These are phyloP conservation scores for Hypena proboscidalis DNA, from an alignment of 2,888 invertebrate species.

Conservation along the genomic window DNA sequence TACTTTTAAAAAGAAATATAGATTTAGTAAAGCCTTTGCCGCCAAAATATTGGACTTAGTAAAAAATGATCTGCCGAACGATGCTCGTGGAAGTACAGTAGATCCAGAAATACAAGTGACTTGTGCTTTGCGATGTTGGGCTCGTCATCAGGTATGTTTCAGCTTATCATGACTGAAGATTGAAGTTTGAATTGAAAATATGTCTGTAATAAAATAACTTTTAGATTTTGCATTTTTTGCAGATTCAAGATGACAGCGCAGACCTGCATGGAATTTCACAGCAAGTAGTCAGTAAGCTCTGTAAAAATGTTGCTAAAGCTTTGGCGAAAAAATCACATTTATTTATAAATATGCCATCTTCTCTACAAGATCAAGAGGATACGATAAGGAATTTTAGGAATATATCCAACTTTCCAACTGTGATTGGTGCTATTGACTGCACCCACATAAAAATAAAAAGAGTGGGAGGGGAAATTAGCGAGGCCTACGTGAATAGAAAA, in stretches of 20 bases:
- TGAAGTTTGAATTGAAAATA: too few species aligned
- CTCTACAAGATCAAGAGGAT: constrained; percentile 8
- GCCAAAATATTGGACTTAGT: too few species aligned
- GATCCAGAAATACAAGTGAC: too few species aligned
- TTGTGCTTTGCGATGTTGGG: too few species aligned
- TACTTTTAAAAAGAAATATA: too few species aligned
- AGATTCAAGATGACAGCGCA: constrained; percentile 26
- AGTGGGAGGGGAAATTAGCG: not conserved
- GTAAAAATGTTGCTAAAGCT: constrained; percentile 17
- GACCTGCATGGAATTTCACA: constrained; percentile 24
- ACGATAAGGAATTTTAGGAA: constrained; percentile 10
- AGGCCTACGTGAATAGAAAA: constrained; percentile 2
- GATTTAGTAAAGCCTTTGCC: too few species aligned
- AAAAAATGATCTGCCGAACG: too few species aligned
- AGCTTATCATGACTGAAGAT: too few species aligned
- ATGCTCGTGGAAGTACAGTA: too few species aligned
- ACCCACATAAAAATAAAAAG: constrained; percentile 19
- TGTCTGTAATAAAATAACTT: constrained; percentile 1
- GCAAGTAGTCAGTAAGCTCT: constrained; percentile 15
- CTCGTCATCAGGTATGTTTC: too few species aligned
- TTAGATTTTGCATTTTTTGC: constrained; percentile 5
- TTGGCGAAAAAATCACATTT: constrained; percentile 7
- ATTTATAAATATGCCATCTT: constrained; percentile 21
- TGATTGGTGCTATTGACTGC: constrained; percentile 20
- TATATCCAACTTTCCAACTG: constrained; percentile 12